These are phyloP conservation scores for Bellardia bayeri DNA, from an alignment of 2,888 invertebrate genomes.

Conservation along the genomic window DNA sequence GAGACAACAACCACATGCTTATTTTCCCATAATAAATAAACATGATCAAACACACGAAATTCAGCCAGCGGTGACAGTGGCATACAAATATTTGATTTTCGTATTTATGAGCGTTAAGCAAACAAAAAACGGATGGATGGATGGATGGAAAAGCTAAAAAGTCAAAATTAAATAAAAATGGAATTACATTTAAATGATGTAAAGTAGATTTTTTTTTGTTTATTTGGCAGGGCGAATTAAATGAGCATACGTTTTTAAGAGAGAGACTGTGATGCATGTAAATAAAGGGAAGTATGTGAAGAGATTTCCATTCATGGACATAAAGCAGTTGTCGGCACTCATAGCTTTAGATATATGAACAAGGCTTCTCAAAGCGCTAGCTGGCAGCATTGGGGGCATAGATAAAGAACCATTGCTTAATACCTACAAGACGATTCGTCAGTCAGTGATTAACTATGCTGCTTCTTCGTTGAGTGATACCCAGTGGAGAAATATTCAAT, in stretches of 20 bases:
- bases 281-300: background rate
- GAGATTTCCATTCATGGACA: too few relatives aligned
- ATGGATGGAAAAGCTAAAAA: conserved; percentile 35
- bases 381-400: too few relatives aligned
- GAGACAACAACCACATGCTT: conserved; percentile 66
- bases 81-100: conserved; percentile 62
- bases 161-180: conserved; percentile 65
- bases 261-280: background rate
- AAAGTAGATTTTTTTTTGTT: background rate
- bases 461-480: too few relatives aligned
- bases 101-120: conserved; percentile 44
- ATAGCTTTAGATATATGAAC: too few relatives aligned
- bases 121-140: background rate
- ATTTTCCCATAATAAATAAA: conserved; percentile 67
- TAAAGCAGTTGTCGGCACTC: too few relatives aligned
- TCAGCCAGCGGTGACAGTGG: conserved; percentile 28
- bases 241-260: background rate
- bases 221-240: background rate
- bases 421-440: too few relatives aligned
- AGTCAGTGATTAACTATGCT: too few relatives aligned
- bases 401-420: too few relatives aligned
- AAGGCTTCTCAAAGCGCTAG: too few relatives aligned
- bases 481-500: too few relatives aligned
- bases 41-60: background rate
- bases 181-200: conserved; percentile 59